These are phyloP conservation scores for Caenorhabditis brenneri DNA, from an alignment of 1,140 invertebrate species.

Conservation along the genomic window DNA sequence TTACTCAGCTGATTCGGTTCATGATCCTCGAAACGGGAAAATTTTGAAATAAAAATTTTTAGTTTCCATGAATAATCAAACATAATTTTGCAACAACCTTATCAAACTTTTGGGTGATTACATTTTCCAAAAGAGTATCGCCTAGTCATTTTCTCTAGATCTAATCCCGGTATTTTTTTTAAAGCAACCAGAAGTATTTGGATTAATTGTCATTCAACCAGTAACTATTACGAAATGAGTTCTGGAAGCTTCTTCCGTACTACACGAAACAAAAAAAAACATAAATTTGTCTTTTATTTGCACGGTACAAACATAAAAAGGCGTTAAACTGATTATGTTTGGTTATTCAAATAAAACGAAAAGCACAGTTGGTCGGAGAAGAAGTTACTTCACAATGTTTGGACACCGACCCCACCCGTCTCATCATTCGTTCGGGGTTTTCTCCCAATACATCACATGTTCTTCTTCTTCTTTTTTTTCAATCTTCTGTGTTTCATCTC, in stretches of 20 bases:
- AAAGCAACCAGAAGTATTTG: too few species aligned
- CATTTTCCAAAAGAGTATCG: too few species aligned
- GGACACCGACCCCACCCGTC: constrained; percentile 30
- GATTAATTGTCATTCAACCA: too few species aligned
- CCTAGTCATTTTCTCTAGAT: too few species aligned
- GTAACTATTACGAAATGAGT: neutral
- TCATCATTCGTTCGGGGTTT: neutral
- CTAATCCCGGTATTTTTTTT: too few species aligned
- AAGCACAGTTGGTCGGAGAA: neutral
- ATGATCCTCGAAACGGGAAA: too few species aligned
- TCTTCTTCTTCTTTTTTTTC: neutral
- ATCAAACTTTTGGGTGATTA: too few species aligned
- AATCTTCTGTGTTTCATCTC: neutral
- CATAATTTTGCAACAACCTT: too few species aligned
- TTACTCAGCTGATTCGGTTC: too few species aligned
- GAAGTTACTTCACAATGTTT: neutral
- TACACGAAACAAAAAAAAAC: constrained; percentile 5
- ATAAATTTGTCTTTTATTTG: neutral
- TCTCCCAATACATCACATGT: constrained; percentile 3
- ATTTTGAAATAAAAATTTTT: too few species aligned
- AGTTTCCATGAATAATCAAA: too few species aligned
- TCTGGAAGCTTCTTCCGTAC: neutral
- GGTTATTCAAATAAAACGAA: constrained; percentile 31
- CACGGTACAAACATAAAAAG: constrained; percentile 19
- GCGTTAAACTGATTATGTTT: constrained; percentile 35